Evolutionary conservation across 2,797 vertebrate species (phyloP), one percentile per base, ranked within the genome.

Genomic region (Streptopelia turtur): DNA sequence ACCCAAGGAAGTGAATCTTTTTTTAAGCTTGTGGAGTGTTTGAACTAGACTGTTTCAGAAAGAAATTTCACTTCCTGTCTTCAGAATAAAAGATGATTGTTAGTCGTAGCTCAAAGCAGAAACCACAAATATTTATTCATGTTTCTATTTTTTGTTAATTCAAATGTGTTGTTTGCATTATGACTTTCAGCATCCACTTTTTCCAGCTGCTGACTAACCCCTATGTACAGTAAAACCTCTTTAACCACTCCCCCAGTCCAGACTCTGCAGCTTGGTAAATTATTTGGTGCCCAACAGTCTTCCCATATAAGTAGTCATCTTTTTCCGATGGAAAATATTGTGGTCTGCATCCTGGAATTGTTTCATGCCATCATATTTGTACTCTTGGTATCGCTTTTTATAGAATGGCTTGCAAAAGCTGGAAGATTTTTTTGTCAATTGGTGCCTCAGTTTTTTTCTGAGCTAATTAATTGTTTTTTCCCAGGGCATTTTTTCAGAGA

Each of bases 221-320:
- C 4, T 18, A 7, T 30, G 6, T 77, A 55, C 76, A 24, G 4
- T 55, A 43, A 84, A 76, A 65, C 9, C 10, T 79, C 55, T 79
- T 81, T 35, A 59, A 52, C 18, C 43, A 13, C 1, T 1, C 10
- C 7, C 3, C 7, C 3, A 1, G 6, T 8, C 10, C 0, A 0
- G 17, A 41, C 21, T 61, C 6, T 8, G 71, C 13, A 64, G 28
- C 27, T 49, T 82, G 47, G 45, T 45, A 53, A 79, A 21, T 84
- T 53, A 47, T 20, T 77, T 64, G 10, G 18, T 85, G 33, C 16
- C 25, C 8, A 20, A 43, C 24, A 45, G 1, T 35, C 23, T 18
- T 80, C 14, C 17, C 17, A 1, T 68, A 1, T 45, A 64, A 43
- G 25, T 68, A 52, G 28, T 41, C 11, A 17, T 71, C 27, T 53